A percentile compares a stretch with the other conserved stretches of the same genome.
phyloP scores from a whole-genome alignment of 2,888 invertebrate species.

The Cremastobaeus sp. region DNA sequence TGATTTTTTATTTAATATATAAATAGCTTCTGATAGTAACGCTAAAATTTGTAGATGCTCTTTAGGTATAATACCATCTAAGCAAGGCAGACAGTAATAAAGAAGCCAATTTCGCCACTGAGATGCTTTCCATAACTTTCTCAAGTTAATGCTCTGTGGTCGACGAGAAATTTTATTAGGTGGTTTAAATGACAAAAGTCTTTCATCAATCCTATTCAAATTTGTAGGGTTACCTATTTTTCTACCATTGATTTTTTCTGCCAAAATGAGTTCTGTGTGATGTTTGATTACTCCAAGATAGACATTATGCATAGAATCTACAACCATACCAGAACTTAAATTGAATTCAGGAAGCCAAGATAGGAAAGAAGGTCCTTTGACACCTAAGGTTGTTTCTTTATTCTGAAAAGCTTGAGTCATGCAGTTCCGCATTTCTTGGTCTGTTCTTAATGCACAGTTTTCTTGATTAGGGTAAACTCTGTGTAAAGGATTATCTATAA shows the following conservation, averaged over 20 bases:
- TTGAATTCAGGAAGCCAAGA: not conserved
- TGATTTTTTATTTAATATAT: conserved; percentile 11
- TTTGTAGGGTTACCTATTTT: too few species aligned
- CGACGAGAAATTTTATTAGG: conserved; percentile 4
- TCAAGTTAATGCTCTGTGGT: conserved; percentile 2
- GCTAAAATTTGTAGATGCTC: not conserved
- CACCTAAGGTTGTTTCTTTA: not conserved
- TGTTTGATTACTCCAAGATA: conserved; percentile 2
- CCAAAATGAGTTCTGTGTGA: conserved; percentile 5
- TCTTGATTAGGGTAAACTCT: not conserved
- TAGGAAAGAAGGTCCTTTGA: conserved; percentile 17
- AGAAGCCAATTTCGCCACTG: conserved; percentile 16
- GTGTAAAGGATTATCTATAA: not conserved
- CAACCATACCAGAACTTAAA: conserved; percentile 6
- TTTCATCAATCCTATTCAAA: not conserved
- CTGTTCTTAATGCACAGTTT: not conserved
- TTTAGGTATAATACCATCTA: conserved; percentile 1
- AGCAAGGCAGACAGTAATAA: not conserved
- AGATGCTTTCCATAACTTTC: conserved; percentile 5
- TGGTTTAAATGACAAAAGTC: conserved; percentile 3
- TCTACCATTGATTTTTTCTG: too few species aligned
- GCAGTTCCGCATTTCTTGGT: not conserved
- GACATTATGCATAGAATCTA: conserved; percentile 14
- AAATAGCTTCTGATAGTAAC: not conserved
- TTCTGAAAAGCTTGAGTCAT: not conserved